A percentile compares a stretch with the other conserved stretches of the same genome.
Evolutionary conservation across 1,140 invertebrate species (phyloP).

Genomic region (Tetranychus urticae): DNA sequence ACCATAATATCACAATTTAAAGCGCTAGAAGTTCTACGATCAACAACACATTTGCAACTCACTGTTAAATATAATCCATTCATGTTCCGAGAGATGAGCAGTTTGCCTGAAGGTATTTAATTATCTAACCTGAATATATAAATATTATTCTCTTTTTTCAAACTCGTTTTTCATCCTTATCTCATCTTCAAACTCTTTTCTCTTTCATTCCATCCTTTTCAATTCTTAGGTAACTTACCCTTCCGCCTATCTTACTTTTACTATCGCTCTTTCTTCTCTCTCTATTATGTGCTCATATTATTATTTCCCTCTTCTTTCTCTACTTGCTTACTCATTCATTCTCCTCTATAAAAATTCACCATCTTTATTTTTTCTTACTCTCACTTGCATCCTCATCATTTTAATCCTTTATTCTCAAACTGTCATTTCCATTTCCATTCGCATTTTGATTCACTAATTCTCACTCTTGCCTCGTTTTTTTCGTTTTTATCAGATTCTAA

Average conservation of each 20-base stretch:
- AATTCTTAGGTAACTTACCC: background rate
- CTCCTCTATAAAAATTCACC: background rate
- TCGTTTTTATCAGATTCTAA: background rate
- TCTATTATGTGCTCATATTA: too few relatives aligned
- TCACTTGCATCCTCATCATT: too few relatives aligned
- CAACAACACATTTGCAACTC: slow-evolving; percentile 82
- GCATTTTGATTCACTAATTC: background rate
- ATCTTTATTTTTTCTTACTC: background rate
- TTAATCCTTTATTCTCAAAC: background rate
- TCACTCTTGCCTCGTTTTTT: background rate
- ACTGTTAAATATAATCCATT: slow-evolving; percentile 72
- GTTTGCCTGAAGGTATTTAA: slow-evolving; percentile 1
- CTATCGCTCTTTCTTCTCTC: too few relatives aligned
- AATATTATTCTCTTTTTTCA: too few relatives aligned
- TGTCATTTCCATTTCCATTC: background rate
- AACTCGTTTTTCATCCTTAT: too few relatives aligned
- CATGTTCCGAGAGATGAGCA: slow-evolving; percentile 3
- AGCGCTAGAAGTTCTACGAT: slow-evolving; percentile 71
- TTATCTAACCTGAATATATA: background rate
- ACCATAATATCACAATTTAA: slow-evolving; percentile 64
- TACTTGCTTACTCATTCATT: background rate
- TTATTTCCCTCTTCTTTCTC: too few relatives aligned
- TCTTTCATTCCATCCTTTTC: background rate
- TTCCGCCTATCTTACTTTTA: background rate
- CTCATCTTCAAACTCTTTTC: too few relatives aligned